phyloP scores from a whole-genome alignment of 2,113 vertebrate genomes.

The Microcebus ravelobensis region DNA sequence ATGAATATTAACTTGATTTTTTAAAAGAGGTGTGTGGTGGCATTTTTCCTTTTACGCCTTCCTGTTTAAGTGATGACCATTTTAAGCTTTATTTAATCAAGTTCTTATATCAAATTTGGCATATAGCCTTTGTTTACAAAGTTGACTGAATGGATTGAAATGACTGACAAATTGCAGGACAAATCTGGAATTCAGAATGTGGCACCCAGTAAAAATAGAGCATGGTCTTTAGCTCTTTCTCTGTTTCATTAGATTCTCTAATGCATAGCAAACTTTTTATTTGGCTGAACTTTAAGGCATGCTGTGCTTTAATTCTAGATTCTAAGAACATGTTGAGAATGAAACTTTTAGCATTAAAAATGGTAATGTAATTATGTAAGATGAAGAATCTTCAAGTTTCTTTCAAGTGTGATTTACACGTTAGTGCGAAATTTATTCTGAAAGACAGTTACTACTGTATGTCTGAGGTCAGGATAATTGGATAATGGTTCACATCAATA shows the following conservation, averaged over 20 bases:
- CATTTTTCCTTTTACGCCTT: constrained; percentile 68
- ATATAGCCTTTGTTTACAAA: constrained; percentile 66
- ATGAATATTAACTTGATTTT: constrained; percentile 40
- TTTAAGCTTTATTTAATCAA: constrained; percentile 71
- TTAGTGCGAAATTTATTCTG: constrained; percentile 34
- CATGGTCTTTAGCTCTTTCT: neutral
- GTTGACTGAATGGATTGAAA: constrained; percentile 59
- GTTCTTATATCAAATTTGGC: constrained; percentile 61
- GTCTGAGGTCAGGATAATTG: constrained; percentile 35
- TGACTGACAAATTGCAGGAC: constrained; percentile 62
- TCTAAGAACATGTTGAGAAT: constrained; percentile 33
- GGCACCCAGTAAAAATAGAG: constrained; percentile 22
- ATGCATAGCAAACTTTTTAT: neutral
- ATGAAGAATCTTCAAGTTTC: neutral
- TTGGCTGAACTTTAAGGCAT: constrained; percentile 1
- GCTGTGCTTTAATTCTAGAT: neutral
- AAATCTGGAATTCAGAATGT: constrained; percentile 53
- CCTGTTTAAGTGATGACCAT: constrained; percentile 52
- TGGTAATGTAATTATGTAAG: neutral
- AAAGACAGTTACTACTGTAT: constrained; percentile 23
- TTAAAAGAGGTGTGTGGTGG: constrained; percentile 33
- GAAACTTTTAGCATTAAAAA: constrained; percentile 52
- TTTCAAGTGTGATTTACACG: constrained; percentile 22
- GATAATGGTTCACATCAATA: constrained; percentile 16
- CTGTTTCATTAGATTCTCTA: neutral